These are phyloP conservation scores for Lordiphosa clarofinis DNA, from an alignment of 1,140 invertebrate genomes.

Conservation along the genomic window DNA sequence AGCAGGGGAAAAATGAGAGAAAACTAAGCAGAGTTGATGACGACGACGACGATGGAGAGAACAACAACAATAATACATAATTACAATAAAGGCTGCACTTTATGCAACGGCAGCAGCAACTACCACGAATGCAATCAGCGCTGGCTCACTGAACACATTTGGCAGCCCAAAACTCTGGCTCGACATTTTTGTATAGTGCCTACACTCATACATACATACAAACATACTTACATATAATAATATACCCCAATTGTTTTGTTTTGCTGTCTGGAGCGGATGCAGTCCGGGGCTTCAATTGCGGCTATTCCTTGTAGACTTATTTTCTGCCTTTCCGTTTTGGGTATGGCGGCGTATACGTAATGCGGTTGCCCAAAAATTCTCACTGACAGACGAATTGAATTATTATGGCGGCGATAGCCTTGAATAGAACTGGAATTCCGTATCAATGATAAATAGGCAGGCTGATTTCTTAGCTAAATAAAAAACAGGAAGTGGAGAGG, in stretches of 20 bases:
- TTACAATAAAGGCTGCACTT: constrained; percentile 57
- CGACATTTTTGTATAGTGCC: no score
- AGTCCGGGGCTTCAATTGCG: neutral
- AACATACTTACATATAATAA: no score
- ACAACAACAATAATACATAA: constrained; percentile 57
- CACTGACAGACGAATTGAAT: constrained; percentile 13
- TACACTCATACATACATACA: no score
- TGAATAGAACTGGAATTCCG: neutral
- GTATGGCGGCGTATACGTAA: constrained; percentile 12
- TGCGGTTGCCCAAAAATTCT: constrained; percentile 11
- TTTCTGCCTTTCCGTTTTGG: constrained; percentile 13
- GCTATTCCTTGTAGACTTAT: constrained; percentile 17
- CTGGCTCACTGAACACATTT: no score
- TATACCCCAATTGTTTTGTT: constrained; percentile 9
- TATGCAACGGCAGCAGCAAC: constrained; percentile 39
- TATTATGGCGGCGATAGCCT: constrained; percentile 10
- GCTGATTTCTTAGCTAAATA: neutral
- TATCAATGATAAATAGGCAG: constrained; percentile 15
- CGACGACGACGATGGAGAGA: constrained; percentile 14
- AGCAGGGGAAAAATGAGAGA: constrained; percentile 16
- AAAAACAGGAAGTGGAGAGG: neutral
- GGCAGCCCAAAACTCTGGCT: no score
- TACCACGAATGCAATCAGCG: constrained; percentile 59
- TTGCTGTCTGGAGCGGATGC: constrained; percentile 18
- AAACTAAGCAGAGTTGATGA: constrained; percentile 19